Conservation (phyloP, 2,888 invertebrate genomes). For the Coenonympha glycerion region DNA sequence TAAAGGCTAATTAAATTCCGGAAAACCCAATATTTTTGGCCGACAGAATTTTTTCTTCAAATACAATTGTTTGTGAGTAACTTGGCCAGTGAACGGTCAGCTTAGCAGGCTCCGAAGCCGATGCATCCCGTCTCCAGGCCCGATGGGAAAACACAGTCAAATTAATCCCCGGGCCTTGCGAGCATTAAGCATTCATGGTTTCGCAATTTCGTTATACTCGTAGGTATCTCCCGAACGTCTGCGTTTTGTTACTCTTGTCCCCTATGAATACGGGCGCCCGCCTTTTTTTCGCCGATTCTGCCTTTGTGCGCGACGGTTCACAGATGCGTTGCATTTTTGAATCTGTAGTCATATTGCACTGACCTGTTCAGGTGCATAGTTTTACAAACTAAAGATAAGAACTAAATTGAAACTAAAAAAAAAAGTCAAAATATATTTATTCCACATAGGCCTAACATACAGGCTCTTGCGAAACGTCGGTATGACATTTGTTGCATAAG, state of each 20-base stretch:
- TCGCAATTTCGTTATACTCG: slow-evolving; percentile 60
- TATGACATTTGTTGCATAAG: too few species aligned
- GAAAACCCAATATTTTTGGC: neutral
- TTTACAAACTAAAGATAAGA: too few species aligned
- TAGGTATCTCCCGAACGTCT: slow-evolving; percentile 45
- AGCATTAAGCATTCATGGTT: slow-evolving; percentile 67
- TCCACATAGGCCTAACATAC: too few species aligned
- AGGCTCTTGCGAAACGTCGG: too few species aligned
- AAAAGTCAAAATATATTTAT: too few species aligned
- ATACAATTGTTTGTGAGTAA: neutral
- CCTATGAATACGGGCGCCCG: slow-evolving; percentile 19
- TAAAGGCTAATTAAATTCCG: too few species aligned
- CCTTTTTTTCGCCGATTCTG: slow-evolving; percentile 18
- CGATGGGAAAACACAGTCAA: slow-evolving; percentile 46
- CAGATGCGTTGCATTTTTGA: slow-evolving; percentile 1
- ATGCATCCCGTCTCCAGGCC: slow-evolving; percentile 28
- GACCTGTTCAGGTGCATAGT: neutral
- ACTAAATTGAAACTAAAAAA: too few species aligned
- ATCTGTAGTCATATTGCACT: neutral
- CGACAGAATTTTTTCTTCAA: too few species aligned
- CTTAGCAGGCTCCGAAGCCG: slow-evolving; percentile 28
- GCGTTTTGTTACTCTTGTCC: slow-evolving; percentile 35
- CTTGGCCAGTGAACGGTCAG: neutral
- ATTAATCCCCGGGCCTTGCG: slow-evolving; percentile 53
- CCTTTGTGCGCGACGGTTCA: neutral